Conservation (phyloP, 2,113 vertebrate species). For the Furnarius figulus region DNA sequence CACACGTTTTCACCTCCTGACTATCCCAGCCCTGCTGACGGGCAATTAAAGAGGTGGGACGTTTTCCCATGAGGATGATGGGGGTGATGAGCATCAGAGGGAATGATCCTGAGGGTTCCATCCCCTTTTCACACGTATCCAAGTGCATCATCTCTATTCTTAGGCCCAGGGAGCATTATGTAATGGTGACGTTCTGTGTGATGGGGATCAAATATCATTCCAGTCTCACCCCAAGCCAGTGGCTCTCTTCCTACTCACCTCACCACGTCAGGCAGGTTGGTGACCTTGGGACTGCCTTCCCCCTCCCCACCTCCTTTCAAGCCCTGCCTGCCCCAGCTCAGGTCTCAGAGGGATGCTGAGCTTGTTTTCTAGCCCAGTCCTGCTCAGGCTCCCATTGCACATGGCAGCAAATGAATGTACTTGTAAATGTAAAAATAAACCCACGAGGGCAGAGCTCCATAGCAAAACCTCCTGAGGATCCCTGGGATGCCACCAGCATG, state of each 20-base stretch:
- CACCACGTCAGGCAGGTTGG: background rate
- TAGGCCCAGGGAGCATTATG: background rate
- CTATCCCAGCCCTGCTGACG: background rate
- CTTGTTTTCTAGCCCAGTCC: background rate
- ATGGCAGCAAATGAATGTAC: background rate
- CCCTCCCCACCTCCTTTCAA: background rate
- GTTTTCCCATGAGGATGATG: background rate
- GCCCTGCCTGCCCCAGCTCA: background rate
- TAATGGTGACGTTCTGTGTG: background rate
- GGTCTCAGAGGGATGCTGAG: background rate
- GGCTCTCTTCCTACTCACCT: background rate
- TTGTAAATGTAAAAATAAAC: conserved; percentile 71
- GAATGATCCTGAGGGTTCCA: background rate
- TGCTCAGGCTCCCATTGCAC: conserved; percentile 1
- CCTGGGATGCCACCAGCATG: conserved; percentile 10
- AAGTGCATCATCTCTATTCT: background rate
- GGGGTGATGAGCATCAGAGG: background rate
- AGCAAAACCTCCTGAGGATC: background rate
- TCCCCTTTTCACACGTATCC: background rate
- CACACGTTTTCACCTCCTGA: background rate
- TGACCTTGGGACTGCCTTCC: background rate
- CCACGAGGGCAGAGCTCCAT: background rate
- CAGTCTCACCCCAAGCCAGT: background rate
- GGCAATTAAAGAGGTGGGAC: background rate
- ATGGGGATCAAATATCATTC: background rate